Evolutionary conservation across 2,113 vertebrate genomes (phyloP).

Genomic region (Osmerus mordax): DNA sequence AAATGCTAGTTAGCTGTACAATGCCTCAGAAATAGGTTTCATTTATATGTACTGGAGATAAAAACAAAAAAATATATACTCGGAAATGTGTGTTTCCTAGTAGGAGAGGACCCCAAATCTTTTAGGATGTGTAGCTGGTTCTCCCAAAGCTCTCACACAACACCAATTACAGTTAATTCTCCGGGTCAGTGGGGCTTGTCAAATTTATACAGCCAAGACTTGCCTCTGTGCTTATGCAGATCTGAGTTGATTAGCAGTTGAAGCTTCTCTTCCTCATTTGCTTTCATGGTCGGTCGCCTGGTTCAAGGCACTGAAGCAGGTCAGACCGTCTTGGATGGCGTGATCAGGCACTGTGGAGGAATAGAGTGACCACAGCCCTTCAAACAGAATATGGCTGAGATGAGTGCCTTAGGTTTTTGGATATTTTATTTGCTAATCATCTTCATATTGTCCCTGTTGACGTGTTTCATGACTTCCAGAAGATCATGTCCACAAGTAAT

Average conservation of each 20-base stretch:
- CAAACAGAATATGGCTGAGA: conserved; percentile 21
- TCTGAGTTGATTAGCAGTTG: conserved; percentile 6
- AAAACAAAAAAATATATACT: neutral
- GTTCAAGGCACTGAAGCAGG: neutral
- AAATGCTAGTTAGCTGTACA: no score
- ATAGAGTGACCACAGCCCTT: conserved; percentile 22
- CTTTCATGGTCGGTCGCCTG: conserved; percentile 20
- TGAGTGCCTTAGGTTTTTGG: neutral
- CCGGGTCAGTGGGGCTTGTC: conserved; percentile 6
- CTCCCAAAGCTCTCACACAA: neutral
- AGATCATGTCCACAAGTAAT: neutral
- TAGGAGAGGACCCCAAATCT: neutral
- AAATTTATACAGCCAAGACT: conserved; percentile 7
- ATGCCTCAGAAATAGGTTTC: no score
- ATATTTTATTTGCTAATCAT: neutral
- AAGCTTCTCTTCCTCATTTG: conserved; percentile 1
- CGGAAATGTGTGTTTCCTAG: neutral
- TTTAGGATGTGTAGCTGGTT: neutral
- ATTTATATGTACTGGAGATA: neutral
- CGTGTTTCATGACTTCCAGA: neutral
- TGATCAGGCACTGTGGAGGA: conserved; percentile 10
- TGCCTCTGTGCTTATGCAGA: neutral
- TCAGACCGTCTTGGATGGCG: conserved; percentile 14
- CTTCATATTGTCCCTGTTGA: neutral
- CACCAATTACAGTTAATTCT: conserved; percentile 18